Conservation (phyloP, 1,140 invertebrate genomes). For the Scaptomyza hsui region DNA sequence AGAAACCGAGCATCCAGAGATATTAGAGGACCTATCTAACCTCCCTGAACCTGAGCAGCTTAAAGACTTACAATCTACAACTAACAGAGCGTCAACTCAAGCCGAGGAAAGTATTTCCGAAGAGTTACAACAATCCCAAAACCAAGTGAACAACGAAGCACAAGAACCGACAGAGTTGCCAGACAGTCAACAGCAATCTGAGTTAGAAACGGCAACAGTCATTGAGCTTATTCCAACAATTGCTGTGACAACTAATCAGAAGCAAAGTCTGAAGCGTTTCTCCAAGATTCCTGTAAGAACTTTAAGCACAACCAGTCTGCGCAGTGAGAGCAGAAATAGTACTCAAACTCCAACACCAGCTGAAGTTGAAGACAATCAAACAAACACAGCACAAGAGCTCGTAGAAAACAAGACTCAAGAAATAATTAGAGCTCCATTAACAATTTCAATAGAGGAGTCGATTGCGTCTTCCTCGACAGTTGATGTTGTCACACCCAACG, state of each 20-base stretch:
- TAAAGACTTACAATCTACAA: neutral
- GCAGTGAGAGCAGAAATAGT: conserved; percentile 52
- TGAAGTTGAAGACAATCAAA: conserved; percentile 4
- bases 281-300: conserved; percentile 74
- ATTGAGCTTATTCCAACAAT: neutral
- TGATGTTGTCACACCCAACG: conserved; percentile 16
- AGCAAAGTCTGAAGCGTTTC: conserved; percentile 47
- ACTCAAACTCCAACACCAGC: conserved; percentile 20
- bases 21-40: neutral
- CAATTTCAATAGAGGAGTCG: neutral
- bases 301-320: conserved; percentile 51
- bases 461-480: neutral
- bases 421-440: neutral
- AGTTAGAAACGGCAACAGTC: neutral
- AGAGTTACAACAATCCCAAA: neutral
- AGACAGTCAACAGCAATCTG: neutral
- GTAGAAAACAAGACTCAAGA: neutral
- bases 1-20: neutral
- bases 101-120: neutral
- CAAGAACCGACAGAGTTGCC: neutral
- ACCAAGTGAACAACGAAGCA: neutral
- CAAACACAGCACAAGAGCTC: neutral
- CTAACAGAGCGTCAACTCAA: neutral
- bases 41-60: neutral
- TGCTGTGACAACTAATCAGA: neutral